phyloP scores from a whole-genome alignment of 2,797 vertebrate genomes.

The Hipposideros larvatus region DNA sequence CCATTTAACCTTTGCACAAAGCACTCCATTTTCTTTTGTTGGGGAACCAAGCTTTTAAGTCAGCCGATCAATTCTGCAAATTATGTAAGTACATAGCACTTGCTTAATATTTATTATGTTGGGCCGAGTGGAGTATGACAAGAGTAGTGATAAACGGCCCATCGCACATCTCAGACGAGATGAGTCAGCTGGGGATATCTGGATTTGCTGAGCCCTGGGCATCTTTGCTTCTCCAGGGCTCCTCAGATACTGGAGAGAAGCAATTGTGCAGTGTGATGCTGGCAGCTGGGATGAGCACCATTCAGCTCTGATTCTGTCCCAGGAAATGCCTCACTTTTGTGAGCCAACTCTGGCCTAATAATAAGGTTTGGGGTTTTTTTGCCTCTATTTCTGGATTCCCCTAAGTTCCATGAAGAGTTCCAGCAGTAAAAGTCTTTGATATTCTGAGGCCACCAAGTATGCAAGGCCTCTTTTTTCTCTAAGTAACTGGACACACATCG shows the following conservation, averaged over 20 bases:
- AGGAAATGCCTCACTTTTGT: background rate
- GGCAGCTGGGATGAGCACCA: accelerated
- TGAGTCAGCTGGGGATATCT: accelerated
- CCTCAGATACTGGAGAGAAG: background rate
- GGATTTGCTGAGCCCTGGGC: background rate
- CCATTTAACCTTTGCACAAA: constrained; percentile 82
- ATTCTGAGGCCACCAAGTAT: background rate
- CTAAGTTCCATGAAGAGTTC: background rate
- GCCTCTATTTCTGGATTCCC: background rate
- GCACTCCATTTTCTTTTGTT: constrained; percentile 80
- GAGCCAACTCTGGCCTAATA: background rate
- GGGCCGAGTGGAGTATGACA: constrained; percentile 59
- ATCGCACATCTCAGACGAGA: background rate
- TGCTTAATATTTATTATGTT: constrained; percentile 59
- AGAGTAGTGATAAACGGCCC: constrained; percentile 1
- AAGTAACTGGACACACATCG: no score
- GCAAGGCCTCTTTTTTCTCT: background rate
- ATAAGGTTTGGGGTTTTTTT: background rate
- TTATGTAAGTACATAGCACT: constrained; percentile 74
- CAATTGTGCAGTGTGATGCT: accelerated
- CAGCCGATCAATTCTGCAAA: constrained; percentile 80
- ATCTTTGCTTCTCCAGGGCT: background rate
- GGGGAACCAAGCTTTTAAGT: constrained; percentile 78
- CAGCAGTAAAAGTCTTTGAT: background rate
- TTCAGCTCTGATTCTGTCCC: background rate